Conservation (phyloP, 2,888 invertebrate genomes). For the Brassicogethes aeneus region DNA sequence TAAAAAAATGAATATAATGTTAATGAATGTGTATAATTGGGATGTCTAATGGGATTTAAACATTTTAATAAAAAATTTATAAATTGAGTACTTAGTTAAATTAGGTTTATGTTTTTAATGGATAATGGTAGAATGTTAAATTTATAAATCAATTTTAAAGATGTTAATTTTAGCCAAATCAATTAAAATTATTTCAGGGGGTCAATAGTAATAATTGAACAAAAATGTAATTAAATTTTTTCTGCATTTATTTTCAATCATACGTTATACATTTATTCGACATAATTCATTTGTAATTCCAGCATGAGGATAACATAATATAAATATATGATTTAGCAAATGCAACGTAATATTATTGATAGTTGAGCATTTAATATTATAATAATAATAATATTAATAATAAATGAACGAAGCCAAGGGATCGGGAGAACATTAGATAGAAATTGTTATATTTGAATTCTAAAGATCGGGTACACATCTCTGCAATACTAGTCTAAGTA, state of each 20-base stretch:
- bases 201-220: background rate
- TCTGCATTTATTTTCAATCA: constrained; percentile 37
- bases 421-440: constrained; percentile 32
- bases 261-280: constrained; percentile 36
- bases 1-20: background rate
- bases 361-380: constrained; percentile 20
- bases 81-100: constrained; percentile 1
- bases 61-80: background rate
- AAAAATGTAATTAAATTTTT: constrained; percentile 30
- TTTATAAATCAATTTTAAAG: constrained; percentile 2
- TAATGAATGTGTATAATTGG: background rate
- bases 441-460: constrained; percentile 28
- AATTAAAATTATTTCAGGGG: background rate
- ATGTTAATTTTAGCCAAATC: background rate
- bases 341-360: constrained; percentile 15
- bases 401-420: constrained; percentile 28
- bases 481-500: constrained; percentile 34
- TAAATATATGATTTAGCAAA: constrained; percentile 19
- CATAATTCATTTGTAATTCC: constrained; percentile 31
- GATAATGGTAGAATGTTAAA: background rate
- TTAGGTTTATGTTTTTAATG: constrained; percentile 3
- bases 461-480: constrained; percentile 37
- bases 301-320: constrained; percentile 30
- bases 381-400: constrained; percentile 12
- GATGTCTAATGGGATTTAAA: background rate